Base-by-base conservation (phyloP, 1,140 invertebrate species). In the Callitettix versicolor region DNA sequence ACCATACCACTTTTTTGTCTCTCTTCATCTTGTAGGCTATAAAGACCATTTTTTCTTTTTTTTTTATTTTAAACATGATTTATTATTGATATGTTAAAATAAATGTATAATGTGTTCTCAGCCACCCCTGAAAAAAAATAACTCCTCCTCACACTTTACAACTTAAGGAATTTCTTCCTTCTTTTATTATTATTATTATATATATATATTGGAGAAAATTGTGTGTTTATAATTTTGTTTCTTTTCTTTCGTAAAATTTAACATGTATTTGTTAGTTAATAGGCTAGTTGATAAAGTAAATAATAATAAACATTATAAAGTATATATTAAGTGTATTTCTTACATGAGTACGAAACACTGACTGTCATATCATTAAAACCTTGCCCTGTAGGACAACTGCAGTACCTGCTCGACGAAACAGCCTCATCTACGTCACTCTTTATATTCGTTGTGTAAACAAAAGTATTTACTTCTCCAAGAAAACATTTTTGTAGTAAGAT, bases 261-360 rank as follows among this genome's bases (percentile, higher is more conserved):
- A 22, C 17, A 51, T 15, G 15, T 15, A 51, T 51, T 17, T 51
- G 48, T 38, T 51, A 51, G 48, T 36, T 51, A 36, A 49, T 49
- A 51, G 48, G 24, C 21, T 33, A 30, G 26, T 4, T 30, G 3
- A 30, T 30, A 30, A 30, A 30, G 26, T 30, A 3, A 30, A 30
- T 30, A 30, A 30, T 30, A 30, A 30, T 30, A 30, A 30, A 30
- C 9, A 30, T 30, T 30, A 30, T 30, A 30, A 30, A 30, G 9
- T 30, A 9, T 30, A 9, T 9, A 30, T 30, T 30, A 30, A 30
- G 26, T 30, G 26, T 30, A 30, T 30, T 30, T 30, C 26, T 30
- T 30, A 9, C 26, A 30, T 30, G 3, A 30, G 26, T 30, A 30
- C 9, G 26, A 30, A 30, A 30, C 26, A 30, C 9, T n/a, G n/a